Evolutionary conservation across 2,797 vertebrate genomes (phyloP).

Genomic region (Acanthopagrus latus): DNA sequence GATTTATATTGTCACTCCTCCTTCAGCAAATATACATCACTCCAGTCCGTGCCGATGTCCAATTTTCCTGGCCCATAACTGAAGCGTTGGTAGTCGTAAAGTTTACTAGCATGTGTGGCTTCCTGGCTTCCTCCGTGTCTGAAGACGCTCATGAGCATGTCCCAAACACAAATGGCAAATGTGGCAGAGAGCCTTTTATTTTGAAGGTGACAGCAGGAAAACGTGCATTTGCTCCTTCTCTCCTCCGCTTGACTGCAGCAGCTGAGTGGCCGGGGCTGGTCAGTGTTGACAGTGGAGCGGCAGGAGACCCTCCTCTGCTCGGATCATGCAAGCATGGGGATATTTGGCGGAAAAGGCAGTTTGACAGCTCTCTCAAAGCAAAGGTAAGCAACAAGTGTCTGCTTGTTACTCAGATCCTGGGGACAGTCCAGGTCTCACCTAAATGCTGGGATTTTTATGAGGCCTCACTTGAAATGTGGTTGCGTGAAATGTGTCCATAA

Average conservation of each 20-base stretch:
- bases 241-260: background rate
- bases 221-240: rapidly evolving
- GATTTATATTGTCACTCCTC: background rate
- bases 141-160: too few species aligned
- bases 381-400: slow-evolving; percentile 59
- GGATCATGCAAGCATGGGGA: slow-evolving; percentile 57
- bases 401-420: background rate
- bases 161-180: background rate
- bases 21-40: background rate
- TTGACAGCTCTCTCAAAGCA: slow-evolving; percentile 53
- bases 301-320: slow-evolving; percentile 56
- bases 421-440: background rate
- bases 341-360: slow-evolving; percentile 59
- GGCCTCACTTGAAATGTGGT: slow-evolving; percentile 24
- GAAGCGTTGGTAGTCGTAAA: background rate
- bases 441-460: slow-evolving; percentile 1
- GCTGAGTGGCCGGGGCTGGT: slow-evolving; percentile 29
- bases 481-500: background rate
- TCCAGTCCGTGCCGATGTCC: background rate
- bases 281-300: slow-evolving; percentile 61
- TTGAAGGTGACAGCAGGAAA: slow-evolving; percentile 65
- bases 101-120: background rate
- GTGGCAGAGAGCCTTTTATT: slow-evolving; percentile 48
- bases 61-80: background rate
- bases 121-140: background rate